Evolutionary conservation across 2,888 invertebrate species (phyloP).

Genomic region (Germaria angustata): DNA sequence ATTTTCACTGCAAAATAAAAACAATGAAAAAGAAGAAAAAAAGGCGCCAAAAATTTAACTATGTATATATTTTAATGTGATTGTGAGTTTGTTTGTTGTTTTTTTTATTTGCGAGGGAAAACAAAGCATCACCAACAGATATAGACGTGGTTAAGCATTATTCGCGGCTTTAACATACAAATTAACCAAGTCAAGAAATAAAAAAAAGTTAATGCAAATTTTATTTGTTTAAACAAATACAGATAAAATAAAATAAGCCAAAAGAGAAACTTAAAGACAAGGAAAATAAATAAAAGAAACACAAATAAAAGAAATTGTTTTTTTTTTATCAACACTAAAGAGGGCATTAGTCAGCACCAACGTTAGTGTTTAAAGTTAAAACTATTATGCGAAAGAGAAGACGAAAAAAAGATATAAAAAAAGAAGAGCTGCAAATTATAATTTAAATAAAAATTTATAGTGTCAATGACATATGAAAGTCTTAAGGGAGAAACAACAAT

Average conservation of each 20-base stretch:
- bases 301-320: conserved; percentile 19
- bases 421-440: conserved; percentile 42
- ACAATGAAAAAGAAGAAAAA: conserved; percentile 1
- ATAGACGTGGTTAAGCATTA: conserved; percentile 54
- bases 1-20: background rate
- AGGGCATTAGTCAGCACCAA: conserved; percentile 56
- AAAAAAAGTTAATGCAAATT: conserved; percentile 53
- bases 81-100: conserved; percentile 15
- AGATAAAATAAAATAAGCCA: conserved; percentile 9
- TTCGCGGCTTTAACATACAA: conserved; percentile 53
- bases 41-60: conserved; percentile 41
- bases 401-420: conserved; percentile 15
- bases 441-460: conserved; percentile 50
- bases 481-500: conserved; percentile 7
- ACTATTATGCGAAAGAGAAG: conserved; percentile 16
- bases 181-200: conserved; percentile 28
- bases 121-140: conserved; percentile 4
- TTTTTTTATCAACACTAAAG: conserved; percentile 38
- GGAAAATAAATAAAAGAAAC: conserved; percentile 35
- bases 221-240: conserved; percentile 7
- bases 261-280: conserved; percentile 50
- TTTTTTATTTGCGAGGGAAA: conserved; percentile 8
- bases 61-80: background rate
- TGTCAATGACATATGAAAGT: conserved; percentile 60
- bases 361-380: conserved; percentile 22